phyloP scores from a whole-genome alignment of 2,113 vertebrate species.

The Bos javanicus region DNA sequence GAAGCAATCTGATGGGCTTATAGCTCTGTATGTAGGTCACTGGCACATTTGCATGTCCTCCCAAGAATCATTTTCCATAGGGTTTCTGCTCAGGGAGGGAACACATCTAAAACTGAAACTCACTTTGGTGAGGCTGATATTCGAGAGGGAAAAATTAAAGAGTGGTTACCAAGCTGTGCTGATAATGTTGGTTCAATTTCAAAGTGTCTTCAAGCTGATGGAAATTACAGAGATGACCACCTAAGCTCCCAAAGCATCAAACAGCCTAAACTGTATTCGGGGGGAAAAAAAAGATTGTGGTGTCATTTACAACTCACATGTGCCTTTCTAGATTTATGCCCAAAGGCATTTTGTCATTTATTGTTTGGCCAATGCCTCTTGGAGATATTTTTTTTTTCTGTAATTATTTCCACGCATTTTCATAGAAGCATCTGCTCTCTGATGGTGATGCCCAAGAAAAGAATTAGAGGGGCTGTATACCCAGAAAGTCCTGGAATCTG shows the following conservation, averaged over 20 bases:
- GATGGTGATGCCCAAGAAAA: constrained; percentile 57
- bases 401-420: constrained; percentile 60
- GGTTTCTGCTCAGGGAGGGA: neutral
- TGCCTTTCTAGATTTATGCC: constrained; percentile 53
- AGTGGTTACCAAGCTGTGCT: neutral
- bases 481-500: constrained; percentile 45
- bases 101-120: constrained; percentile 36
- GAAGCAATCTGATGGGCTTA: neutral
- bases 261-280: neutral
- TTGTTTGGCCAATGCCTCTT: constrained; percentile 46
- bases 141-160: constrained; percentile 1
- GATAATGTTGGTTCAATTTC: neutral
- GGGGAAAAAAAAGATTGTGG: neutral
- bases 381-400: constrained; percentile 47
- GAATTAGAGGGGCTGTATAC: constrained; percentile 59
- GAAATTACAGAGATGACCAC: constrained; percentile 29
- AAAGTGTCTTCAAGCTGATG: neutral
- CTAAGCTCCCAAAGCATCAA: neutral
- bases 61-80: constrained; percentile 51
- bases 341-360: constrained; percentile 58
- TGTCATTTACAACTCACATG: neutral
- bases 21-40: constrained; percentile 50
- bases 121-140: constrained; percentile 29
- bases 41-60: constrained; percentile 54
- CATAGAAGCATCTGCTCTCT: constrained; percentile 50